Conservation (phyloP, 2,888 invertebrate genomes). For the Noctua janthina region DNA sequence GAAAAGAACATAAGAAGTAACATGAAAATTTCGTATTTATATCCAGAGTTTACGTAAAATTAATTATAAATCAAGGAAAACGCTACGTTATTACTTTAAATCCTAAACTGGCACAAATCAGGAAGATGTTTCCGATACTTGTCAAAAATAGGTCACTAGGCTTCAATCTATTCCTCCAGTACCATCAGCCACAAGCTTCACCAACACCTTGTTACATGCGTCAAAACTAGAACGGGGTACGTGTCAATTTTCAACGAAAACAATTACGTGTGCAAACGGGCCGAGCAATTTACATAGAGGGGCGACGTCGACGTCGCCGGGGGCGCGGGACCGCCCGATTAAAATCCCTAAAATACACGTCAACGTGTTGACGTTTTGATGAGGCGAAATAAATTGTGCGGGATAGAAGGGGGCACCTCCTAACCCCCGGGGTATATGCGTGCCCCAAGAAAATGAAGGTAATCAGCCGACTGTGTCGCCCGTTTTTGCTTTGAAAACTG, state of each 20-base stretch:
- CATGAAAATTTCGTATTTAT: neutral
- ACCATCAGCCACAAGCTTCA: slow-evolving; percentile 32
- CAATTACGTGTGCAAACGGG: slow-evolving; percentile 83
- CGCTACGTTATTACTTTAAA: neutral
- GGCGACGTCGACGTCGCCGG: slow-evolving; percentile 63
- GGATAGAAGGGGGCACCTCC: slow-evolving; percentile 71
- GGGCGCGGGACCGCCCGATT: slow-evolving; percentile 79
- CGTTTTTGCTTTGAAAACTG: slow-evolving; percentile 74
- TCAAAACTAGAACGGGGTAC: slow-evolving; percentile 77
- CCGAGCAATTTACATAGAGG: slow-evolving; percentile 85
- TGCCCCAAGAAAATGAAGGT: slow-evolving; percentile 88
- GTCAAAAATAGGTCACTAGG: neutral
- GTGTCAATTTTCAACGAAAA: slow-evolving; percentile 87
- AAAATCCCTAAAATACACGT: slow-evolving; percentile 89
- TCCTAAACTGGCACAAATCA: neutral
- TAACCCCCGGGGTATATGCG: slow-evolving; percentile 80
- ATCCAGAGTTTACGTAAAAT: neutral
- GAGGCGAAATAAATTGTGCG: slow-evolving; percentile 87
- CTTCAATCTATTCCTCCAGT: slow-evolving; percentile 20
- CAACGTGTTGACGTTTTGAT: slow-evolving; percentile 90
- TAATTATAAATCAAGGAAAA: neutral
- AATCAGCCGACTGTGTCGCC: slow-evolving; percentile 78
- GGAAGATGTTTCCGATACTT: neutral
- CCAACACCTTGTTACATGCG: slow-evolving; percentile 67
- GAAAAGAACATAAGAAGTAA: no score